phyloP scores from a whole-genome alignment of 2,113 vertebrate species.

The Grus americana region DNA sequence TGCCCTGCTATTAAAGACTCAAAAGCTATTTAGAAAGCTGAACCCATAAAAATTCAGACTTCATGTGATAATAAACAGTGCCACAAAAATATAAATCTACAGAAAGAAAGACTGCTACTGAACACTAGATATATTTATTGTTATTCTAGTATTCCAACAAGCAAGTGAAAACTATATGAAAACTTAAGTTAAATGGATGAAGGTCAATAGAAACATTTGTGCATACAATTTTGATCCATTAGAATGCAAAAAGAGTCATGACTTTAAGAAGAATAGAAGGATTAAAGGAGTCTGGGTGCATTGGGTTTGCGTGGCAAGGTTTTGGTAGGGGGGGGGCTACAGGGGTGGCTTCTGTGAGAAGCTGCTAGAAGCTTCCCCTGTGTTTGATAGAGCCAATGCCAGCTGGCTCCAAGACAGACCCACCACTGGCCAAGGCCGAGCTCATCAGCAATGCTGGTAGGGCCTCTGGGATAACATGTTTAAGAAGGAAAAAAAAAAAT shows the following conservation, averaged over 20 bases:
- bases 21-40: background rate
- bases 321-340: too few species aligned
- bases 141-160: background rate
- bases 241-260: background rate
- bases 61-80: background rate
- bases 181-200: background rate
- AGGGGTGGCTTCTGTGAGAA: too few species aligned
- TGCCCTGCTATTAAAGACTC: background rate
- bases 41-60: background rate
- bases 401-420: too few species aligned
- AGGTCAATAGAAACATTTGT: background rate
- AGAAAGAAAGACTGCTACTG: background rate
- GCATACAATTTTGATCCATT: background rate
- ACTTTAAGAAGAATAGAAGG: background rate
- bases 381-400: too few species aligned
- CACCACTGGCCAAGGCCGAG: too few species aligned
- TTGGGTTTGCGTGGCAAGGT: too few species aligned
- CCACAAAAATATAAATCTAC: background rate
- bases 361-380: too few species aligned
- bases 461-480: too few species aligned
- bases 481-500: too few species aligned
- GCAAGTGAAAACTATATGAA: background rate
- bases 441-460: too few species aligned
- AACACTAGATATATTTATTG: background rate
- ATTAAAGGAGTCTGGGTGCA: background rate